Percentiles rank a stretch among this genome's conserved stretches.
Conservation (phyloP, 2,113 vertebrate species). For the Rhinogobius similis region DNA sequence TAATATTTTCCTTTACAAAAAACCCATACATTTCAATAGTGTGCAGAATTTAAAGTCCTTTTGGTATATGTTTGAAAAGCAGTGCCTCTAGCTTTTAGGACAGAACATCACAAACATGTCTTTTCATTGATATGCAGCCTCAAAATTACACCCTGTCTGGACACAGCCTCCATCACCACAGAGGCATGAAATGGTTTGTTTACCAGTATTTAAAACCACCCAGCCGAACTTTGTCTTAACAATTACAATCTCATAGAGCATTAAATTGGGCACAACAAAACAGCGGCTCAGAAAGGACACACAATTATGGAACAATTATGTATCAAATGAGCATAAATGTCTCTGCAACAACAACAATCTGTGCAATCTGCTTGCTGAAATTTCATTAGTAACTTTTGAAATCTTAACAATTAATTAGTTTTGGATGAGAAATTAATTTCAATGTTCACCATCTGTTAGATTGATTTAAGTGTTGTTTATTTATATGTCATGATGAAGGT, state of each 20-base stretch:
- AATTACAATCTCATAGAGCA: conserved; percentile 3
- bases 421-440: not conserved
- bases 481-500: not conserved
- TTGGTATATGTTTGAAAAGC: not conserved
- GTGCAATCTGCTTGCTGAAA: not conserved
- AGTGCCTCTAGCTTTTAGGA: not conserved
- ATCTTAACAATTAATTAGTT: not conserved
- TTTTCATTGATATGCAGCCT: not conserved
- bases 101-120: not conserved
- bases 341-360: not conserved
- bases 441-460: conserved; percentile 3
- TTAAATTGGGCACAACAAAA: conserved; percentile 7
- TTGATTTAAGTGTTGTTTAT: not conserved
- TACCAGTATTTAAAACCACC: conserved; percentile 2
- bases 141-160: not conserved
- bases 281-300: conserved; percentile 1
- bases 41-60: no score
- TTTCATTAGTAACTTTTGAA: conserved; percentile 3
- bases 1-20: not conserved
- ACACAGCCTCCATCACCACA: not conserved
- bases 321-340: conserved; percentile 12
- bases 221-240: not conserved
- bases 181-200: conserved; percentile 10
- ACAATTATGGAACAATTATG: conserved; percentile 12
- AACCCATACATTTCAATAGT: no score